Percentiles rank a stretch among this genome's conserved stretches.
Conservation (phyloP, 1,140 invertebrate genomes). For the Lethocerus indicus region DNA sequence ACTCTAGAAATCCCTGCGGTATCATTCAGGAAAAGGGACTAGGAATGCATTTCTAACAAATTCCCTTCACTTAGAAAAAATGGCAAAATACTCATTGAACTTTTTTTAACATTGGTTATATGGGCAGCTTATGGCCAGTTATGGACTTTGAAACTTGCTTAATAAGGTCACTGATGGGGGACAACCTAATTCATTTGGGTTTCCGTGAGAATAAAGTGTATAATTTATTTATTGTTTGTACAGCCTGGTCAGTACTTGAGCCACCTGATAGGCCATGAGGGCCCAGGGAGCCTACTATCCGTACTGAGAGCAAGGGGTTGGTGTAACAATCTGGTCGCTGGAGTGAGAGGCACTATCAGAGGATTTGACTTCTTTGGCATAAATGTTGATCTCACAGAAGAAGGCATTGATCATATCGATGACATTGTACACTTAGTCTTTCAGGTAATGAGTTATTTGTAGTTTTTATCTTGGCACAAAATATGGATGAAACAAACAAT, state of each 20-base stretch:
- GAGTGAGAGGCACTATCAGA: conserved; percentile 50
- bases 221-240: conserved; percentile 20
- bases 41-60: too few relatives aligned
- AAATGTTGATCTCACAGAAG: conserved; percentile 78
- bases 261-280: conserved; percentile 91
- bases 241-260: conserved; percentile 79
- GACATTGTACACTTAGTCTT: conserved; percentile 75
- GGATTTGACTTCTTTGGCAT: conserved; percentile 85
- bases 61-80: too few relatives aligned
- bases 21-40: too few relatives aligned
- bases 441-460: too few relatives aligned
- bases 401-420: conserved; percentile 70
- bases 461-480: too few relatives aligned
- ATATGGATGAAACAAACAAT: background rate
- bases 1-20: too few relatives aligned
- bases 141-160: too few relatives aligned
- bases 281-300: conserved; percentile 80
- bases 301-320: conserved; percentile 73
- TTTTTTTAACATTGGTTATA: too few relatives aligned
- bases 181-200: too few relatives aligned
- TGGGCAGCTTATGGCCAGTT: too few relatives aligned
- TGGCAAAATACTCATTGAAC: too few relatives aligned
- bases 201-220: background rate
- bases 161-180: too few relatives aligned
- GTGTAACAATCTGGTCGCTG: conserved; percentile 74